Evolutionary conservation across 2,888 invertebrate species (phyloP).

Genomic region (Euzetes globulus): DNA sequence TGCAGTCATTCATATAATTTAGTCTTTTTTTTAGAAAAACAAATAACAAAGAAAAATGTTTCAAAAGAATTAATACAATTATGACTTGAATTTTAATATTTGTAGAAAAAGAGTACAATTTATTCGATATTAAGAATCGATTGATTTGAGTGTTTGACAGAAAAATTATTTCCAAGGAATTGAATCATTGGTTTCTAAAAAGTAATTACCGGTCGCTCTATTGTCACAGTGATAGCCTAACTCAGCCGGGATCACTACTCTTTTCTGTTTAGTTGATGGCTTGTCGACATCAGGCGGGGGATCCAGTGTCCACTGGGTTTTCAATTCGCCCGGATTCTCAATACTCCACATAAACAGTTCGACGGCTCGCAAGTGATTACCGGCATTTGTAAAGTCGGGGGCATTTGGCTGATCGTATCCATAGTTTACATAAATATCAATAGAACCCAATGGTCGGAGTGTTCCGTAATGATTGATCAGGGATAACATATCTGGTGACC

Average conservation of each 20-base stretch:
- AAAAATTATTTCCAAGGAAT: slow-evolving; percentile 32
- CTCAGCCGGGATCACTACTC: slow-evolving; percentile 29
- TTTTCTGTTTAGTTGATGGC: slow-evolving; percentile 24
- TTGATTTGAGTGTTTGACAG: neutral
- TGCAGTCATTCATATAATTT: too few relatives aligned
- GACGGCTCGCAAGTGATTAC: slow-evolving; percentile 30
- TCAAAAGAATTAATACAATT: neutral
- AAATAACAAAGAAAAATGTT: neutral
- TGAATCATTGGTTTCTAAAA: slow-evolving; percentile 32
- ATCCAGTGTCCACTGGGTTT: slow-evolving; percentile 29
- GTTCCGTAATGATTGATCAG: slow-evolving; percentile 36
- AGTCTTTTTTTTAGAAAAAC: neutral
- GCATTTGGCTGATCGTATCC: slow-evolving; percentile 36
- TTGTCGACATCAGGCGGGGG: slow-evolving; percentile 29
- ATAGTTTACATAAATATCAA: slow-evolving; percentile 34
- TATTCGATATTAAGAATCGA: neutral
- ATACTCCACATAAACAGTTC: slow-evolving; percentile 35
- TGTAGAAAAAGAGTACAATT: slow-evolving; percentile 14
- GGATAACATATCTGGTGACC: slow-evolving; percentile 30
- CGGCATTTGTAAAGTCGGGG: slow-evolving; percentile 32
- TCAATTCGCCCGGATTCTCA: slow-evolving; percentile 35
- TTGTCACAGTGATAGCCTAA: slow-evolving; percentile 32
- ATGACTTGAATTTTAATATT: neutral
- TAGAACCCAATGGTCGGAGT: slow-evolving; percentile 24
- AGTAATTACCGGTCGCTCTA: slow-evolving; percentile 29